Conservation (phyloP, 53 echinoderm and acorn worm species). For the Apostichopus leukothele region DNA sequence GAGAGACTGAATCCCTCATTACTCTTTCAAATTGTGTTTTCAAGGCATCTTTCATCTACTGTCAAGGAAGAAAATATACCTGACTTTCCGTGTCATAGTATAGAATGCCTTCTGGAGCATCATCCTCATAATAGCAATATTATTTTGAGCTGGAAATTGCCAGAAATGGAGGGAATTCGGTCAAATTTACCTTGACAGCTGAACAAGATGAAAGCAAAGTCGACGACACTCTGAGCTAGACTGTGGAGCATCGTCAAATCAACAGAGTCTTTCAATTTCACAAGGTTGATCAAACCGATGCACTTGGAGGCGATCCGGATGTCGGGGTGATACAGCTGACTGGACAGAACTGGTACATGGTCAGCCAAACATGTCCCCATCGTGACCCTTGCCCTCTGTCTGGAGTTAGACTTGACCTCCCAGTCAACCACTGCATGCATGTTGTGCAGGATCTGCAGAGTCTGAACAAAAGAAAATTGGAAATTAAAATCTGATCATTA, state of each 20-base stretch:
- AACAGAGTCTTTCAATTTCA: conserved; percentile 67
- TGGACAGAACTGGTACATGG: conserved; percentile 79
- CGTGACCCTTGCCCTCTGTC: conserved; percentile 47
- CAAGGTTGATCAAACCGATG: conserved; percentile 80
- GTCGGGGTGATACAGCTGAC: conserved; percentile 83
- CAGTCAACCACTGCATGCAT: conserved; percentile 68
- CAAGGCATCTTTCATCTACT: too few relatives aligned
- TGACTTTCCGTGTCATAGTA: too few relatives aligned
- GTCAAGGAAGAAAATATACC: too few relatives aligned
- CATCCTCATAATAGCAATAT: too few relatives aligned
- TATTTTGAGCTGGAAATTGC: too few relatives aligned
- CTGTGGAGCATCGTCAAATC: conserved; percentile 72
- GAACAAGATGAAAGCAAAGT: conserved; percentile 78
- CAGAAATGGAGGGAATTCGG: neutral
- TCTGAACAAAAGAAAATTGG: conserved; percentile 21
- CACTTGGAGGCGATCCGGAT: conserved; percentile 68
- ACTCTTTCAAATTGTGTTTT: too few relatives aligned
- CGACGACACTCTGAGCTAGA: conserved; percentile 75
- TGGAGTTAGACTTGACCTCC: conserved; percentile 52
- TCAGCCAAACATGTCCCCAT: conserved; percentile 58
- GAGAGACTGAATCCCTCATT: too few relatives aligned
- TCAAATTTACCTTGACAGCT: conserved; percentile 61
- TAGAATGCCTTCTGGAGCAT: too few relatives aligned
- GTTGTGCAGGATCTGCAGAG: conserved; percentile 79
- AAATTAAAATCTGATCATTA: neutral